Evolutionary conservation across 2,888 invertebrate species (phyloP).

Genomic region (Orthosia cruda): DNA sequence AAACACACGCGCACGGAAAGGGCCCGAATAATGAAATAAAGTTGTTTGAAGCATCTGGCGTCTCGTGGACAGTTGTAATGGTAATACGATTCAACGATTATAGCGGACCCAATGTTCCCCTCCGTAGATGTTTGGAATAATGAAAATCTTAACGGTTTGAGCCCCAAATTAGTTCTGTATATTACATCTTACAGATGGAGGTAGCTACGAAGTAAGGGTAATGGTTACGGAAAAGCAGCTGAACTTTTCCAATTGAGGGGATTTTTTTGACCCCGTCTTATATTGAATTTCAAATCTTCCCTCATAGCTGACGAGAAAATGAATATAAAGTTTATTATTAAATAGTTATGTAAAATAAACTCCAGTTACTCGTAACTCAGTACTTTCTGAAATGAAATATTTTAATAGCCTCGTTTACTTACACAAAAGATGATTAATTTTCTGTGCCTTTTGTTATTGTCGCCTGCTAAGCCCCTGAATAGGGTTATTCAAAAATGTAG

Average conservation of each 20-base stretch:
- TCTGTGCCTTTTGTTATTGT: constrained; percentile 56
- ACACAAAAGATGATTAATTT: constrained; percentile 68
- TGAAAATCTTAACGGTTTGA: constrained; percentile 87
- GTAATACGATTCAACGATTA: constrained; percentile 91
- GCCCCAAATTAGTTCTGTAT: constrained; percentile 87
- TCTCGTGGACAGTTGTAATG: constrained; percentile 89
- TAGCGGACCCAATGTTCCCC: constrained; percentile 81
- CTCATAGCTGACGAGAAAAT: constrained; percentile 1
- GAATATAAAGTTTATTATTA: constrained; percentile 25
- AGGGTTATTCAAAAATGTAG: constrained; percentile 50
- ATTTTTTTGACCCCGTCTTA: constrained; percentile 29
- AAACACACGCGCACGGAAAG: constrained; percentile 73
- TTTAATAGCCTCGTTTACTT: constrained; percentile 53
- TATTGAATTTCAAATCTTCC: constrained; percentile 30
- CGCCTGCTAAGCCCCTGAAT: constrained; percentile 44
- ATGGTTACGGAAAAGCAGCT: constrained; percentile 62
- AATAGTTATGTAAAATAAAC: constrained; percentile 33
- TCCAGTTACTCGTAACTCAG: constrained; percentile 35
- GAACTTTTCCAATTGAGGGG: constrained; percentile 52
- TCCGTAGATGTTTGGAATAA: constrained; percentile 85
- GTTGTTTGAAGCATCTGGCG: constrained; percentile 89
- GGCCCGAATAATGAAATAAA: constrained; percentile 84
- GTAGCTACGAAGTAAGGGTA: constrained; percentile 55
- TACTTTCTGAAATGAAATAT: constrained; percentile 50
- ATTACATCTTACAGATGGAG: constrained; percentile 70